Percentiles rank a stretch among this genome's conserved stretches.
phyloP scores from a whole-genome alignment of 2,113 vertebrate species.

The Nothocercus nigrocapillus region DNA sequence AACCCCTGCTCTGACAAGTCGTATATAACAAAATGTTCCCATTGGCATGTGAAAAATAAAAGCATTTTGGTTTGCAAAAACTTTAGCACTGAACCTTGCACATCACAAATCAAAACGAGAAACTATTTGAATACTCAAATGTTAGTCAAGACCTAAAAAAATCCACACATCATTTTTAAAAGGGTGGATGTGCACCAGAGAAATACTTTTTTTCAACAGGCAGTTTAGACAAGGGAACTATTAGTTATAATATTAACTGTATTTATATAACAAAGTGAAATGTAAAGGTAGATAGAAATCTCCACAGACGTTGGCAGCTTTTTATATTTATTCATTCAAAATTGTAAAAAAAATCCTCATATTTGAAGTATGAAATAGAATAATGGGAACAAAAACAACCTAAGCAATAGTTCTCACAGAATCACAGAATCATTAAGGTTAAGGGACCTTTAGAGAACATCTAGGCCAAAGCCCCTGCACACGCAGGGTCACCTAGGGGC shows the following conservation, averaged over 20 bases:
- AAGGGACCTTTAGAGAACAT: too few species aligned
- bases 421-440: too few species aligned
- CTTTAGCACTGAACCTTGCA: slow-evolving; percentile 4
- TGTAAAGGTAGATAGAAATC: neutral
- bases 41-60: neutral
- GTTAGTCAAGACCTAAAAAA: neutral
- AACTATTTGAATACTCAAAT: slow-evolving; percentile 46
- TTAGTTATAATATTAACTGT: neutral
- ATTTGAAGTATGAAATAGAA: neutral
- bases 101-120: slow-evolving; percentile 28
- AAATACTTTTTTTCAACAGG: neutral
- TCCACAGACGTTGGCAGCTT: neutral
- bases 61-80: slow-evolving; percentile 11
- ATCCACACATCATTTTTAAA: neutral
- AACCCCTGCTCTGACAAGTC: slow-evolving; percentile 9
- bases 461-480: too few species aligned
- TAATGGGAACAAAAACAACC: neutral
- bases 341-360: neutral
- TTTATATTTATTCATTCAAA: neutral
- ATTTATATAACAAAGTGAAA: slow-evolving; percentile 4
- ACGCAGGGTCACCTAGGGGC: too few species aligned
- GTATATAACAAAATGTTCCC: neutral
- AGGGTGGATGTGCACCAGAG: neutral
- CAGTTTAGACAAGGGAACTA: neutral
- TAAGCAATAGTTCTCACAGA: neutral